A percentile compares a stretch with the other conserved stretches of the same genome.
Evolutionary conservation across 2,797 vertebrate species (phyloP).

Genomic region (Chaetodon trifasciatus): DNA sequence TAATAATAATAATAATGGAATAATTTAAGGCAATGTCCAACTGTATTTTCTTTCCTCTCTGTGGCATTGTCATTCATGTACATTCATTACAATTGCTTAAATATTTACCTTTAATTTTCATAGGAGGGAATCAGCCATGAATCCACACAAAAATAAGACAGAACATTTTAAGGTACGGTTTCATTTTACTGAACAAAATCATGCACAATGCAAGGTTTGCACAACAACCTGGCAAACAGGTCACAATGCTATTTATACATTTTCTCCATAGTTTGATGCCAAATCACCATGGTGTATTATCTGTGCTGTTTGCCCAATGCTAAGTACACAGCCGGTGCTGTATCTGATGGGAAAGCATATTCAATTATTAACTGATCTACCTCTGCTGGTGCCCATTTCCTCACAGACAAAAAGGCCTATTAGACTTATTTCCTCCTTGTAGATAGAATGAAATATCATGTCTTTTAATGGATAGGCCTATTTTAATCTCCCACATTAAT

Average conservation of each 20-base stretch:
- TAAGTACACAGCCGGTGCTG: conserved; percentile 65
- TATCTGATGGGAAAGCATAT: conserved; percentile 80
- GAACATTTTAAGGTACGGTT: background rate
- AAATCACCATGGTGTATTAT: conserved; percentile 62
- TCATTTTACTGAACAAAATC: conserved; percentile 9
- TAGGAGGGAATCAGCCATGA: background rate
- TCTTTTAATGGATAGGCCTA: conserved; percentile 89
- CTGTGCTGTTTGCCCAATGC: conserved; percentile 57
- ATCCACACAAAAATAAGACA: background rate
- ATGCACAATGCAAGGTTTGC: background rate
- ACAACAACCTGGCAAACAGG: conserved; percentile 40
- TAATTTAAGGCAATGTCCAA: conserved; percentile 7
- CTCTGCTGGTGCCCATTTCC: conserved; percentile 85
- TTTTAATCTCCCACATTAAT: conserved; percentile 90
- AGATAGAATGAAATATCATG: conserved; percentile 89
- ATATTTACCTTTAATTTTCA: background rate
- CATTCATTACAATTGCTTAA: background rate
- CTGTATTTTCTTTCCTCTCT: background rate
- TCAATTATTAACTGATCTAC: conserved; percentile 86
- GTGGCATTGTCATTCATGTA: no score
- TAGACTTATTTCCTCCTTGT: conserved; percentile 89
- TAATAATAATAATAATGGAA: no score
- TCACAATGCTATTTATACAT: conserved; percentile 60
- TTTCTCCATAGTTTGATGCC: conserved; percentile 49
- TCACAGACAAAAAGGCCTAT: conserved; percentile 86